A percentile compares a stretch with the other conserved stretches of the same genome.
These are phyloP conservation scores for Sycophila sp. DNA, from an alignment of 1,140 invertebrate genomes.

Conservation along the genomic window DNA sequence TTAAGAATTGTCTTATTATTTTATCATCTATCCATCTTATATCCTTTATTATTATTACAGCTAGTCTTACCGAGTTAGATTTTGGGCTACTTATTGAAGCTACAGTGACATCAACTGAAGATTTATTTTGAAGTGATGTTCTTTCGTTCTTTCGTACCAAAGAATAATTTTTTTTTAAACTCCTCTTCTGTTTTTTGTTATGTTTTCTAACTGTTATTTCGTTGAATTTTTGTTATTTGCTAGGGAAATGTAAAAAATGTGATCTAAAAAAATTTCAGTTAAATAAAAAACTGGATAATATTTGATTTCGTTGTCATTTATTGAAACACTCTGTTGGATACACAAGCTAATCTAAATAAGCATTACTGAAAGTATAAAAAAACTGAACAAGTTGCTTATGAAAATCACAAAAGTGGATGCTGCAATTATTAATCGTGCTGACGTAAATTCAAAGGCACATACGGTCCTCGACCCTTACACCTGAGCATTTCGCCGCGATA, in stretches of 20 bases:
- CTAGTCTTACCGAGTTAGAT: constrained; percentile 82
- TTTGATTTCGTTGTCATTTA: constrained; percentile 60
- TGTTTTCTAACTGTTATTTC: constrained; percentile 21
- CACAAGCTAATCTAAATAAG: constrained; percentile 63
- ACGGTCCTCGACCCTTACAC: constrained; percentile 66
- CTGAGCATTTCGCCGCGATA: constrained; percentile 60
- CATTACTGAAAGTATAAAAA: constrained; percentile 62
- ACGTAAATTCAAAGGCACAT: constrained; percentile 62
- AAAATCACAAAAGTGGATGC: constrained; percentile 64
- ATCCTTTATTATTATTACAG: constrained; percentile 58
- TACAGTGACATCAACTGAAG: constrained; percentile 72
- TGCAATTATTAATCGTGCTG: constrained; percentile 50
- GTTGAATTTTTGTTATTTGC: constrained; percentile 17
- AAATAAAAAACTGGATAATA: constrained; percentile 13
- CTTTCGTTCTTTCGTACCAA: too few relatives aligned
- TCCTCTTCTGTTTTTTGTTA: background rate
- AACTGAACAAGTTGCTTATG: constrained; percentile 60
- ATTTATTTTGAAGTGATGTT: constrained; percentile 61
- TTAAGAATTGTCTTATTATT: too few relatives aligned
- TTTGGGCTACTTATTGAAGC: constrained; percentile 85
- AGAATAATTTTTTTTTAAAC: too few relatives aligned
- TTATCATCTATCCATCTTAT: too few relatives aligned
- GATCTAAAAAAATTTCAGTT: background rate
- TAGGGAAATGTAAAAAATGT: constrained; percentile 26
- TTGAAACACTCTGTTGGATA: constrained; percentile 65